phyloP scores from a whole-genome alignment of 1,140 invertebrate species.

The Cydia strobilella region DNA sequence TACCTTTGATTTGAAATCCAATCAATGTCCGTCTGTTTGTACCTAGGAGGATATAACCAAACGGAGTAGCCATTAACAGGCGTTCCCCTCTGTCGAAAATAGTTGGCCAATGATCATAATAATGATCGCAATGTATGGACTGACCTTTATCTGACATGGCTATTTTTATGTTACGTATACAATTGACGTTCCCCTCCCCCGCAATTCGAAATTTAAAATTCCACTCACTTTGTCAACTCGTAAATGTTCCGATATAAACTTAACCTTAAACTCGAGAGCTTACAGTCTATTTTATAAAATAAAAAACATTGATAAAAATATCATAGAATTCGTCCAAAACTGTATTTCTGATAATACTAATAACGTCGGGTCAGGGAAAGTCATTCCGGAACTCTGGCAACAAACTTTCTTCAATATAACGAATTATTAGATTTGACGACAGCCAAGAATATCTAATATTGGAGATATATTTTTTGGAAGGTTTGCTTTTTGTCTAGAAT shows the following conservation, averaged over 20 bases:
- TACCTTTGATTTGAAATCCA: no score
- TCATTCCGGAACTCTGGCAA: constrained; percentile 70
- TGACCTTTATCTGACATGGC: no score
- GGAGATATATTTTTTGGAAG: constrained; percentile 16
- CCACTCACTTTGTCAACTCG: background rate
- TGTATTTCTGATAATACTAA: constrained; percentile 62
- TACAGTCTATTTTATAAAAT: constrained; percentile 5
- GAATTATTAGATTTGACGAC: constrained; percentile 76
- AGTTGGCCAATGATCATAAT: no score
- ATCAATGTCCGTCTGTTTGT: no score
- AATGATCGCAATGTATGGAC: no score
- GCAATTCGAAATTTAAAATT: constrained; percentile 4
- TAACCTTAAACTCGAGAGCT: constrained; percentile 1
- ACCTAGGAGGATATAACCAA: no score
- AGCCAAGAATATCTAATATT: constrained; percentile 53
- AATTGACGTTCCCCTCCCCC: no score
- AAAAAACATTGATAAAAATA: constrained; percentile 42
- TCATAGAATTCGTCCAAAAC: constrained; percentile 32
- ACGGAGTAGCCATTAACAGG: no score
- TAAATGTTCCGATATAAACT: background rate
- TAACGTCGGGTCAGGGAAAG: constrained; percentile 72
- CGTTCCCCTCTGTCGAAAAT: no score
- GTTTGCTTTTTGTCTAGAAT: constrained; percentile 25
- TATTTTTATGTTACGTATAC: no score
- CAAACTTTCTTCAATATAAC: constrained; percentile 75